Conservation (phyloP, 1,140 invertebrate genomes). For the Drosophila ogumai region DNA sequence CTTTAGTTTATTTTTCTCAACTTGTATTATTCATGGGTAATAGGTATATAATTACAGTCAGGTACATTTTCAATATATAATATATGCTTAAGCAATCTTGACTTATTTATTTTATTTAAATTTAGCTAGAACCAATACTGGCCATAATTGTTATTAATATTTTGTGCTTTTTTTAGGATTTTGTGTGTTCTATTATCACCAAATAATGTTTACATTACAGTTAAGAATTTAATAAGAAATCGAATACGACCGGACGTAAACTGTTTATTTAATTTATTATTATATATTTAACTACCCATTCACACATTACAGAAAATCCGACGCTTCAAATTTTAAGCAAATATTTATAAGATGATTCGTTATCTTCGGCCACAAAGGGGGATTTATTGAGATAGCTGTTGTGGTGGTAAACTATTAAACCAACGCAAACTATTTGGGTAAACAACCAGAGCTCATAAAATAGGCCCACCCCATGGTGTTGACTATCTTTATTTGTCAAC, state of each 20-base stretch:
- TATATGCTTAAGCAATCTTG: no score
- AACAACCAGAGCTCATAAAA: background rate
- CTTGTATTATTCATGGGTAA: no score
- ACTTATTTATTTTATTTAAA: no score
- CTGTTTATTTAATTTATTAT: background rate
- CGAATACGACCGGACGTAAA: background rate
- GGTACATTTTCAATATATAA: no score
- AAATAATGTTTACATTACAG: background rate
- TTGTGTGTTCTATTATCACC: background rate
- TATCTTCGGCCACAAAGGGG: background rate
- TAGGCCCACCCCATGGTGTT: background rate
- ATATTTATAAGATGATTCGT: background rate
- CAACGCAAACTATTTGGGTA: background rate
- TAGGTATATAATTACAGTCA: no score
- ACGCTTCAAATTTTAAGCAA: background rate
- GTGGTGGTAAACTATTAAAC: background rate
- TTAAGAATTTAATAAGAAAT: background rate
- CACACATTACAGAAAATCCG: background rate
- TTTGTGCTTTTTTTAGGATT: background rate
- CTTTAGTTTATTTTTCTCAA: no score
- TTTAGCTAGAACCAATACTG: no score
- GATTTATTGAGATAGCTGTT: background rate
- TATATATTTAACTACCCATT: conserved; percentile 4
- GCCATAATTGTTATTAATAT: background rate
- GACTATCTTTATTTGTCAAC: background rate